Evolutionary conservation across 2,888 invertebrate species (phyloP), one percentile per base, ranked within the genome.

Genomic region (Apotomis turbidana): DNA sequence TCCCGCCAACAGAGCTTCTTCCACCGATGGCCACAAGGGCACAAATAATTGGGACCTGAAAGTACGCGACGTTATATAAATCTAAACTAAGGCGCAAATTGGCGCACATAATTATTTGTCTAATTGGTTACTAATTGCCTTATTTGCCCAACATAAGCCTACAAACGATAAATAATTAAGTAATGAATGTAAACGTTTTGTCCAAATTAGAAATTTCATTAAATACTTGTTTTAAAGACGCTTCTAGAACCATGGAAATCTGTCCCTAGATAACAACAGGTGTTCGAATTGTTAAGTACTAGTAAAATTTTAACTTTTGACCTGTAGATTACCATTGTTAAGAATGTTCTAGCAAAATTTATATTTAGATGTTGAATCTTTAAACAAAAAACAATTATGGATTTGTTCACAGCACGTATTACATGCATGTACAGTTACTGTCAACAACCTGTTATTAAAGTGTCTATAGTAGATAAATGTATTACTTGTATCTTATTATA

Each of bases 131-230:
- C 44, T 71, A 58, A 71, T 62, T 52, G 13, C 12, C 3, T 10
- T 71, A 57, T 68, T 71, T 62, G 55, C 27, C 49, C 61, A 71
- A 71, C 52, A 70, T 58, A 6, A 51, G 13, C 27, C 61, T n/a
- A n/a, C n/a, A n/a, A n/a, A n/a, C n/a, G n/a, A n/a, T 61, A 71
- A 71, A 71, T 13, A 71, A 62, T 68, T 59, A 70, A n/a, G 57
- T 64, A 64, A 63, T 59, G 10, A 58, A 58, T 67, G 67, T 41
- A 12, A 64, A 70, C 36, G 59, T 15, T 64, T 54, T 52, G 54
- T 38, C 41, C 51, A 59, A 64, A 64, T 70, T 70, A 64, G 64
- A 54, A 12, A 54, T 36, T 13, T 59, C 52, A 70, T 70, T 52
- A 70, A 59, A 46, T 46, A 41, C 27, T 70, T 36, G 57, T 54